Percentiles rank a stretch among this genome's conserved stretches.
Conservation (phyloP, 1,140 invertebrate genomes). For the Formica exsecta region DNA sequence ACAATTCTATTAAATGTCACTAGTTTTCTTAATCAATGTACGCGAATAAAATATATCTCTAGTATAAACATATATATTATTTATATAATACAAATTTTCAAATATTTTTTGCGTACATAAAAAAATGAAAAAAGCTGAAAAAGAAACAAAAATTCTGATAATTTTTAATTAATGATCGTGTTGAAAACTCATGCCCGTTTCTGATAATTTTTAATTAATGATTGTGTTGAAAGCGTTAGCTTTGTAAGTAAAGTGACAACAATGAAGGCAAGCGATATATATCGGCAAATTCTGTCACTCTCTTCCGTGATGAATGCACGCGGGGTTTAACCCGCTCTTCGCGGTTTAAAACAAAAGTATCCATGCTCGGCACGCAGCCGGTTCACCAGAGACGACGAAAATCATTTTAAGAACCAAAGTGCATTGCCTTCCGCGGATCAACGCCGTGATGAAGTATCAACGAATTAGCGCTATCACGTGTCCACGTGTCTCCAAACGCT, state of each 20-base stretch:
- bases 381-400: slow-evolving; percentile 50
- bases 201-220: slow-evolving; percentile 22
- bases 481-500: background rate
- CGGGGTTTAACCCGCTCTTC: slow-evolving; percentile 10
- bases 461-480: slow-evolving; percentile 45
- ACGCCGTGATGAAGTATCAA: slow-evolving; percentile 69
- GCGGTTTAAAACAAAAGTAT: slow-evolving; percentile 59
- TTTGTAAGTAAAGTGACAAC: background rate
- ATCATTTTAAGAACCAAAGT: slow-evolving; percentile 71
- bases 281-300: background rate
- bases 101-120: background rate
- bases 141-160: background rate
- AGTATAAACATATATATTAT: background rate
- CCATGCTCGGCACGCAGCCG: slow-evolving; percentile 71
- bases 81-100: background rate
- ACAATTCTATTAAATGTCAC: background rate
- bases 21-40: slow-evolving; percentile 6
- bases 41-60: background rate
- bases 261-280: background rate
- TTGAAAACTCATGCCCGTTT: background rate
- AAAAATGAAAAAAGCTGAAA: background rate
- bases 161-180: slow-evolving; percentile 15
- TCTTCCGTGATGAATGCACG: background rate
- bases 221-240: background rate
- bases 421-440: slow-evolving; percentile 59